Evolutionary conservation across 2,888 invertebrate genomes (phyloP), one percentile per base, ranked within the genome.

Genomic region (Rugalucina vietnamica): DNA sequence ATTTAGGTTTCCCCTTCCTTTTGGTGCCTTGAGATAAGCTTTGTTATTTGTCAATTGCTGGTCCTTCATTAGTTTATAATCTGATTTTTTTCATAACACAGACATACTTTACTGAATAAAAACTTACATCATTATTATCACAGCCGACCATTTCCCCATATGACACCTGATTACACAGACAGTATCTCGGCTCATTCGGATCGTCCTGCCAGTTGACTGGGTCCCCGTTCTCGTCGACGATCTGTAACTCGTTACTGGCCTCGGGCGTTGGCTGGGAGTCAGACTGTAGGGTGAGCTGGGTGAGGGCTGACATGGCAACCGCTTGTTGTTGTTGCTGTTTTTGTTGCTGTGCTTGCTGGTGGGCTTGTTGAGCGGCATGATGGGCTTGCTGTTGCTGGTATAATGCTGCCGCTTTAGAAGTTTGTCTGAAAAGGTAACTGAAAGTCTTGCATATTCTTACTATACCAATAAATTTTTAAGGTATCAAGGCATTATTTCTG

Each of bases 121-220:
- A 29, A 96, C 97, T 96, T 95, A 98, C 98, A 94, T 98, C 98
- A 95, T 98, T 97, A 95, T 99, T 99, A 95, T 99, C 99, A 95
- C 99, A 99, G 85, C 99, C 99, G 65, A 99, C 99, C 99, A 99
- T 99, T 94, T 98, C 98, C 0, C 99, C 99, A 93, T 99, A 99
- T 0, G 98, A 98, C 29, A 99, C 98, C 95, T 99, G 98, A 95
- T 99, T 98, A 95, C 99, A 99, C 91, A 98, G 96, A 95, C 99
- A 99, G 95, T 99, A 99, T 90, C 97, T 96, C 0, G 98, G 99
- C 95, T 99, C 99, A 95, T 99, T 98, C 1, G 99, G 98, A 95
- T 99, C 99, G 92, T 97, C 98, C 0, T 97, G 97, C 98, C 98
- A 98, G 94, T 98, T 98, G 14, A 90, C 84, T 77, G 91, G 83